Evolutionary conservation across 2,797 vertebrate species (phyloP).

Genomic region (Sebastes oblongus): DNA sequence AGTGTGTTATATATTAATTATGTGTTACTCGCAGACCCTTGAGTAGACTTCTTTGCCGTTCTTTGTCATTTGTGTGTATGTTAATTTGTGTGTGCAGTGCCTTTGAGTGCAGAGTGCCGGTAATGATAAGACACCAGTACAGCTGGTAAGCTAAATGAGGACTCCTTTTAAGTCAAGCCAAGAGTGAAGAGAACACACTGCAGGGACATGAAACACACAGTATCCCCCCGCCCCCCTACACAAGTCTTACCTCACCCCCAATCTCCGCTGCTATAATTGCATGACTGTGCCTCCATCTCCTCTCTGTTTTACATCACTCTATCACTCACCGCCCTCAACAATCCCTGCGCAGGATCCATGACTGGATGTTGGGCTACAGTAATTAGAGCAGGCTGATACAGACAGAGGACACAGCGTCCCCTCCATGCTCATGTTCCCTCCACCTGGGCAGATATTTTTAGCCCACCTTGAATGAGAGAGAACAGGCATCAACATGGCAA

Average conservation of each 20-base stretch:
- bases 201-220: slow-evolving; percentile 64
- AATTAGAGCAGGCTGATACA: slow-evolving; percentile 77
- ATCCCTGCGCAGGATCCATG: slow-evolving; percentile 60
- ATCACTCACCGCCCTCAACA: slow-evolving; percentile 31
- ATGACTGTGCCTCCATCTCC: slow-evolving; percentile 57
- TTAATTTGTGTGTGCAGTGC: slow-evolving; percentile 41
- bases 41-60: slow-evolving; percentile 14
- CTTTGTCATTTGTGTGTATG: slow-evolving; percentile 45
- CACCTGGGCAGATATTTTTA: slow-evolving; percentile 82
- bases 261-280: slow-evolving; percentile 59
- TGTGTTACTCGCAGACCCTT: slow-evolving; percentile 22
- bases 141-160: slow-evolving; percentile 70
- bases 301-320: slow-evolving; percentile 66
- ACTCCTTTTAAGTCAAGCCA: slow-evolving; percentile 72
- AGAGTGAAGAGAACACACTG: slow-evolving; percentile 63
- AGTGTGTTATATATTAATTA: slow-evolving; percentile 30
- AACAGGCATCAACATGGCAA: slow-evolving; percentile 66
- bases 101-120: slow-evolving; percentile 44
- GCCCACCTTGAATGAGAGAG: slow-evolving; percentile 72
- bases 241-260: slow-evolving; percentile 63
- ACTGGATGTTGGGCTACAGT: slow-evolving; percentile 70
- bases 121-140: slow-evolving; percentile 73
- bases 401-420: slow-evolving; percentile 79
- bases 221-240: slow-evolving; percentile 14
- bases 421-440: slow-evolving; percentile 66